Percentiles rank a stretch among this genome's conserved stretches.
phyloP scores from a whole-genome alignment of 2,888 invertebrate species.

The Polia nebulosa region DNA sequence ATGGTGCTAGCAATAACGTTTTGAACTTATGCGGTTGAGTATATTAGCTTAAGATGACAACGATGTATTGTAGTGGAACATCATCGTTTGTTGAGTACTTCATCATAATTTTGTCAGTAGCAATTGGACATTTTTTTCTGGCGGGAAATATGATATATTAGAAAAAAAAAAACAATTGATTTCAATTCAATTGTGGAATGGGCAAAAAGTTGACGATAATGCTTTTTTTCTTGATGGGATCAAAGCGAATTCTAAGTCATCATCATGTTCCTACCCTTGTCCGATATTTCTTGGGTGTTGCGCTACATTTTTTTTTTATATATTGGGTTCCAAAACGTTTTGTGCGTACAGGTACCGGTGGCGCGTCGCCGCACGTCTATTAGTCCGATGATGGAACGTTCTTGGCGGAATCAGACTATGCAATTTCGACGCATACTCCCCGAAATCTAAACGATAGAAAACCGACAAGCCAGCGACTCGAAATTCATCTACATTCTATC shows the following conservation, averaged over 20 bases:
- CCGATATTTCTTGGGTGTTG: background rate
- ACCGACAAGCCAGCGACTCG: too few species aligned
- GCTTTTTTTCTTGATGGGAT: background rate
- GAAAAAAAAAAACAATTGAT: background rate
- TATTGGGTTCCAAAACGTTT: background rate
- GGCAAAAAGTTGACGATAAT: too few species aligned
- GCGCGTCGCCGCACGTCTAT: too few species aligned
- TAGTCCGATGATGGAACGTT: too few species aligned
- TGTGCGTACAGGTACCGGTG: too few species aligned
- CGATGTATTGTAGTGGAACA: background rate
- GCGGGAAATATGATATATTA: too few species aligned
- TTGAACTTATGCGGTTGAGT: conserved; percentile 31
- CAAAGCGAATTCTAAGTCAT: background rate
- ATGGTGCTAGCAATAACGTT: conserved; percentile 33
- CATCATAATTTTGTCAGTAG: background rate
- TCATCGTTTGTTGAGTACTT: background rate
- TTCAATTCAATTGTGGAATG: background rate
- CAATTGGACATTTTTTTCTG: background rate
- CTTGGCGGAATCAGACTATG: too few species aligned
- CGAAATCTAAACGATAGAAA: too few species aligned
- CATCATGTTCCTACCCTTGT: background rate
- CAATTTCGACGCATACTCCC: too few species aligned
- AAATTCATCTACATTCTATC: too few species aligned
- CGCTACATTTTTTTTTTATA: background rate
- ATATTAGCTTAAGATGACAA: conserved; percentile 14